These are phyloP conservation scores for Stegodyphus dumicola DNA, from an alignment of 1,140 invertebrate genomes.

Conservation along the genomic window DNA sequence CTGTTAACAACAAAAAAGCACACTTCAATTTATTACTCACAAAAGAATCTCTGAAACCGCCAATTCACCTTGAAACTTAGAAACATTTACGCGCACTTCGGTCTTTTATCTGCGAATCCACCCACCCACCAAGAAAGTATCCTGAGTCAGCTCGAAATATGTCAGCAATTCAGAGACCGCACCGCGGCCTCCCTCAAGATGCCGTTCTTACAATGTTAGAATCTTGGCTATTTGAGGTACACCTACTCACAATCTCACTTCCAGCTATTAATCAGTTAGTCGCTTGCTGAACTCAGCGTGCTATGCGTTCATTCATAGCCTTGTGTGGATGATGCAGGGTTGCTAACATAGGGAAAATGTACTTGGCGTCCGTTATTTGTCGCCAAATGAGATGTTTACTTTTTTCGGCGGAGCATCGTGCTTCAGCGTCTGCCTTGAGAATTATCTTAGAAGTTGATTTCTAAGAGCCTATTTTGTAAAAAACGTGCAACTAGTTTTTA, in stretches of 20 bases:
- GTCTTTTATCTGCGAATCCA: constrained; percentile 13
- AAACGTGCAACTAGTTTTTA: no score
- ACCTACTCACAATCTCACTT: constrained; percentile 38
- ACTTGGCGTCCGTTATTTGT: not conserved
- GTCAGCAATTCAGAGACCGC: constrained; percentile 36
- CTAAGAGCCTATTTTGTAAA: no score
- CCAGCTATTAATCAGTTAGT: constrained; percentile 47
- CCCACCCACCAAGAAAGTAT: constrained; percentile 11
- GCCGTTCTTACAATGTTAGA: not conserved
- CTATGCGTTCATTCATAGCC: constrained; percentile 37
- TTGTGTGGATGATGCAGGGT: constrained; percentile 7
- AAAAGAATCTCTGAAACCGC: constrained; percentile 26
- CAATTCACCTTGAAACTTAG: constrained; percentile 36
- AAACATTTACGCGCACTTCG: not conserved
- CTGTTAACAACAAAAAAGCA: no score
- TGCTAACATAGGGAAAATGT: not conserved
- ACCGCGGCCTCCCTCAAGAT: no score
- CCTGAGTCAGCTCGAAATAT: constrained; percentile 37
- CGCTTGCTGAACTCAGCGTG: constrained; percentile 8
- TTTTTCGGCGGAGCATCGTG: not conserved
- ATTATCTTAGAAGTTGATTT: no score
- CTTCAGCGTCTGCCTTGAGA: no score
- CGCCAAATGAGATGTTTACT: not conserved
- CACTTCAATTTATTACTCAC: no score
- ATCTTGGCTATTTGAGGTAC: constrained; percentile 19